phyloP scores from a whole-genome alignment of 1,140 invertebrate genomes.

The Papilio polytes region DNA sequence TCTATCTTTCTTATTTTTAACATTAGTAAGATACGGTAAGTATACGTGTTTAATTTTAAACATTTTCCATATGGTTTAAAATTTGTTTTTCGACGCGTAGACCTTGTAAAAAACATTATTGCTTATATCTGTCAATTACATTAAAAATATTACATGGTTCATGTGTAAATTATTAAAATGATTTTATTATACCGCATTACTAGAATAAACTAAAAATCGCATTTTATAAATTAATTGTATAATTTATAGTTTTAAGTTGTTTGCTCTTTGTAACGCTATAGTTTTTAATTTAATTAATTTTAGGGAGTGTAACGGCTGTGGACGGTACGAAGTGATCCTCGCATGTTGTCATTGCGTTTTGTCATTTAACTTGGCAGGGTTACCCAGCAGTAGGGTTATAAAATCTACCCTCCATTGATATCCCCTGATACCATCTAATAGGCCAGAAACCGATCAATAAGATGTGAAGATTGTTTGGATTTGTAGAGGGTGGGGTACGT shows the following conservation, averaged over 20 bases:
- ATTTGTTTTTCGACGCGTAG: too few species aligned
- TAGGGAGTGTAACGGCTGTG: background rate
- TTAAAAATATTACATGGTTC: too few species aligned
- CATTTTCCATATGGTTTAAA: too few species aligned
- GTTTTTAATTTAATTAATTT: background rate
- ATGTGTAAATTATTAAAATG: too few species aligned
- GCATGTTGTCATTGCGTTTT: background rate
- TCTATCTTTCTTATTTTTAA: too few species aligned
- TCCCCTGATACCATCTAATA: background rate
- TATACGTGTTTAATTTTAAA: background rate
- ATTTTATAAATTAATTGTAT: background rate
- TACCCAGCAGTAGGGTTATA: background rate
- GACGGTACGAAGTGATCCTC: background rate
- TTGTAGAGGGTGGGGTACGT: background rate
- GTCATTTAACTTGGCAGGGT: background rate
- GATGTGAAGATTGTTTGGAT: slow-evolving; percentile 9
- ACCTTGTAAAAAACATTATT: too few species aligned
- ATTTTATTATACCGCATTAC: too few species aligned
- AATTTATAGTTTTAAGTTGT: background rate
- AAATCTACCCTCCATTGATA: slow-evolving; percentile 4
- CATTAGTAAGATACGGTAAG: too few species aligned
- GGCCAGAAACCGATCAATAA: background rate
- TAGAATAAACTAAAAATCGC: background rate
- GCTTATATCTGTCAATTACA: too few species aligned
- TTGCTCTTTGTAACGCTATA: background rate